Base-by-base conservation (phyloP, 2,888 invertebrate species). In the Thecophora atra region DNA sequence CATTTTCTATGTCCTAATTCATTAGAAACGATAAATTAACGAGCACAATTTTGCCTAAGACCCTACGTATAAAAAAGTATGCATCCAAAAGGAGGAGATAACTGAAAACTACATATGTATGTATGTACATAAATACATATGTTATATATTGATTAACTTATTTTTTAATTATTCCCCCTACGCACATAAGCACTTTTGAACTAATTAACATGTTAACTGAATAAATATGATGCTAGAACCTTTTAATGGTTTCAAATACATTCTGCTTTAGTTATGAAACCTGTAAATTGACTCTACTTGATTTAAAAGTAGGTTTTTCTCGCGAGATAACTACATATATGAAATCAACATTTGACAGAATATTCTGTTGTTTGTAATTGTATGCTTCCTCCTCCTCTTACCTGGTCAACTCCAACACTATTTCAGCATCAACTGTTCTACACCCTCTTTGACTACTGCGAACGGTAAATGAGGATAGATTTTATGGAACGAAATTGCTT, bases 291-390 rank as follows among this genome's bases (percentile, higher is more conserved):
- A 21, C 19, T 7, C 13, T 47, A 44, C 17, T 64, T 24, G 44
- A 42, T 5, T 42, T n/a, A 4, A 15, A 37, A 21, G 56, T 13
- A 8, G 24, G 17, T 26, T 62, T 62, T 62, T 64, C 28, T 65
- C 47, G 8, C 65, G 51, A 62, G 28, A n/a, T 62, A 37, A 65
- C 26, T 51, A 65, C 51, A n/a, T n/a, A n/a, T n/a, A 65, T 65
- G 47, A 47, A 51, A 64, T 51, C 24, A 19, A 44, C 64, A 64
- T 64, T 64, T 64, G 65, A 65, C 65, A 65, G 65, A 65, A 65
- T n/a, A n/a, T 65, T 65, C 51, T 51, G 28, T 26, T 65, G 51
- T 65, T 65, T 51, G 51, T 2, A 65, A 65, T 62, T 62, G 62
- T 60, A 60, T 44, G 15, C 28, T 28, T 47, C 65, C 51, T 51